Conservation (phyloP, 2,888 invertebrate species). For the Idaea biselata region DNA sequence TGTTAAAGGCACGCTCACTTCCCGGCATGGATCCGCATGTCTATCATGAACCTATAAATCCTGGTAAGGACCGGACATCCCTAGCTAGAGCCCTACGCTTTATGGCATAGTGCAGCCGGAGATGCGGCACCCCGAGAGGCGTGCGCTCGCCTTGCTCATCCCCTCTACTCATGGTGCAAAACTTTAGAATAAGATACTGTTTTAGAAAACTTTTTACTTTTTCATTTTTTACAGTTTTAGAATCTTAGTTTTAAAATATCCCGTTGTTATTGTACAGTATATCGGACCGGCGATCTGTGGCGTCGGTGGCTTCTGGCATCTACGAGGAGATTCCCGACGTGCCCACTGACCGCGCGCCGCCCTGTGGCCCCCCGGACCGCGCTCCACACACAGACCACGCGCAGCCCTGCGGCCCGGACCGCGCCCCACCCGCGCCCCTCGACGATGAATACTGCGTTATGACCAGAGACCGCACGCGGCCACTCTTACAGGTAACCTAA, state of each 20-base stretch:
- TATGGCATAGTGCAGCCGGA: too few species aligned
- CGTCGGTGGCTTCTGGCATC: slow-evolving; percentile 83
- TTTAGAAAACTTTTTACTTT: too few species aligned
- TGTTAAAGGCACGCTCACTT: too few species aligned
- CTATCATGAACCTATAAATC: too few species aligned
- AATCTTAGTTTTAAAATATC: neutral
- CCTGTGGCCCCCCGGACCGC: neutral
- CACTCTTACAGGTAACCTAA: slow-evolving; percentile 27
- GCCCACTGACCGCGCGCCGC: slow-evolving; percentile 27
- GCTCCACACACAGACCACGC: neutral
- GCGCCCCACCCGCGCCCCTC: neutral
- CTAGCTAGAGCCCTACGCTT: too few species aligned
- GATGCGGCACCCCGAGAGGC: too few species aligned
- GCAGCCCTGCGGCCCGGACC: neutral
- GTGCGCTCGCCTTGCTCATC: too few species aligned
- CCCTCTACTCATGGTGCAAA: too few species aligned
- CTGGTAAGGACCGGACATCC: too few species aligned
- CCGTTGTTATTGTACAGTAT: slow-evolving; percentile 34
- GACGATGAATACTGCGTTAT: slow-evolving; percentile 33
- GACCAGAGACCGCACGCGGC: slow-evolving; percentile 35
- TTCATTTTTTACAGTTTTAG: neutral
- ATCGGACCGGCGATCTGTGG: slow-evolving; percentile 77
- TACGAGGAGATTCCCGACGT: slow-evolving; percentile 85
- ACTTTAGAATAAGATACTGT: too few species aligned
- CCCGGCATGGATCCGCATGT: too few species aligned